Conservation (phyloP, 2,797 vertebrate genomes). For the Onychomys torridus region DNA sequence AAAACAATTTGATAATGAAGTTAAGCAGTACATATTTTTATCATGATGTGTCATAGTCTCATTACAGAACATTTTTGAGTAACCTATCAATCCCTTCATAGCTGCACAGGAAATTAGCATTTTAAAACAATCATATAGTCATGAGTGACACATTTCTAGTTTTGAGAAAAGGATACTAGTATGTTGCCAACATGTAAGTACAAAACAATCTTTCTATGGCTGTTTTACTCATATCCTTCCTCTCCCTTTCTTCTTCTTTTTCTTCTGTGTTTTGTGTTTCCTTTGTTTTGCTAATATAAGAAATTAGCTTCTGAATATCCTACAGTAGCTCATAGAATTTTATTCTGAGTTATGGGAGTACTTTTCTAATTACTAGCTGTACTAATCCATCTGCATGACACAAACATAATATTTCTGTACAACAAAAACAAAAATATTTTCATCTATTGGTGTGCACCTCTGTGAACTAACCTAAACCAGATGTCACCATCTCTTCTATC, state of each 20-base stretch:
- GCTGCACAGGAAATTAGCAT: background rate
- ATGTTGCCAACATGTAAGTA: background rate
- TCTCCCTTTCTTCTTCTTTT: background rate
- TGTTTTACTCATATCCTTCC: background rate
- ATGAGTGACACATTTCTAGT: background rate
- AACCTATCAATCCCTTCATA: background rate
- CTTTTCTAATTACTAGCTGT: background rate
- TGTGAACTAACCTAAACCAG: background rate
- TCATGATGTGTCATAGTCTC: background rate
- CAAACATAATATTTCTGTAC: background rate
- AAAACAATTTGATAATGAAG: constrained; percentile 54
- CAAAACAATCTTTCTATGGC: background rate
- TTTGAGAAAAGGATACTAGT: background rate
- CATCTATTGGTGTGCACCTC: background rate
- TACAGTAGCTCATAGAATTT: constrained; percentile 3
- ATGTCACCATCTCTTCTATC: background rate
- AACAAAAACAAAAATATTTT: constrained; percentile 19
- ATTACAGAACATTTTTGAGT: constrained; percentile 40
- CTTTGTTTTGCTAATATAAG: background rate
- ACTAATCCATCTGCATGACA: background rate
- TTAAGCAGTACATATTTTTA: constrained; percentile 34
- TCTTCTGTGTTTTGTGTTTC: background rate
- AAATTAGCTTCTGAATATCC: background rate
- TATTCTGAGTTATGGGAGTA: background rate
- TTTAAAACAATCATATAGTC: constrained; percentile 37